Evolutionary conservation across 2,113 vertebrate species (phyloP), one percentile per base, ranked within the genome.

Genomic region (Neopipo cinnamomea): DNA sequence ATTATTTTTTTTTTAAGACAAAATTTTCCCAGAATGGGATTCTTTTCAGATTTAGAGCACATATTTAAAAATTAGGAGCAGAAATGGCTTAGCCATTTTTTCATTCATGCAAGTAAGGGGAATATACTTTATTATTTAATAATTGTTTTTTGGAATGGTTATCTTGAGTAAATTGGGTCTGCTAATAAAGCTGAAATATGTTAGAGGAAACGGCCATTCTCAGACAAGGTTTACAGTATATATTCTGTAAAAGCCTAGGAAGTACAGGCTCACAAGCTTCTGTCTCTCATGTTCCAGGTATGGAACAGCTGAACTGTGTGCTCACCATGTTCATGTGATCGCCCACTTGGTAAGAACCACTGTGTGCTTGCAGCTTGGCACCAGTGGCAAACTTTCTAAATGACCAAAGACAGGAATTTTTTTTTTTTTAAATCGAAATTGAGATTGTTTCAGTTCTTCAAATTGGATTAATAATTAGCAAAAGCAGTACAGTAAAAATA

Each of bases 241-340:
- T 72, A 61, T 3, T 44, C 49, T 65, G 33, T 22, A 50, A 70
- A 87, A 73, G 46, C 77, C 12, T 8, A 71, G 39, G 33, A 71
- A 71, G 15, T 63, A 70, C 35, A 52, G 75, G 61, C 41, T 92
- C 8, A 41, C 8, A 52, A 76, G 59, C 24, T 72, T 63, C 35
- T 67, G 24, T 85, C 33, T 96, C 71, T 92, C 25, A 31, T 13
- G 20, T 95, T 66, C 8, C 96, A 99, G 99, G 47, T 99, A 99
- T 37, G 99, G 98, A 77, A 98, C 98, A 71, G 99, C 99, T 66
- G 99, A 99, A 74, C 98, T 99, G 63, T 99, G 99, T 77, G 98
- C 99, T 46, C 99, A 99, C 92, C 99, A 99, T 5, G 97, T 98
- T 35, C 62, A 94, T 55, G 91, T 99, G 21, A 94, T 99, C 30